A percentile compares a stretch with the other conserved stretches of the same genome.
These are phyloP conservation scores for Atlantisia rogersi DNA, from an alignment of 2,113 vertebrate species.

Conservation along the genomic window DNA sequence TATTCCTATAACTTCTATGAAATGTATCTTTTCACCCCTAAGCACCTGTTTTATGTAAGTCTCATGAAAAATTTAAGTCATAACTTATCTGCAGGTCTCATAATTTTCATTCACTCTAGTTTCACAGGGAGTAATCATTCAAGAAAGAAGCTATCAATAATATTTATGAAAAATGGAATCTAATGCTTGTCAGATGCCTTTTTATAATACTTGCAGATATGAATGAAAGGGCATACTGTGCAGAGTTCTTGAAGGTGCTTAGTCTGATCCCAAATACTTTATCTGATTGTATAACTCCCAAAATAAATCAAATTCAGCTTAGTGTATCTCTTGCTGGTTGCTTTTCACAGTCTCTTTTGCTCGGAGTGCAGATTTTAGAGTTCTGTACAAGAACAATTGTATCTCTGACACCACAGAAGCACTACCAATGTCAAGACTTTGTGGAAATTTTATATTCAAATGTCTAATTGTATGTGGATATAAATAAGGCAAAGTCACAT, in stretches of 20 bases:
- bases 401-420: background rate
- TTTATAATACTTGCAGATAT: background rate
- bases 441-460: background rate
- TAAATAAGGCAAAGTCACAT: background rate
- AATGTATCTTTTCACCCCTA: background rate
- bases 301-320: background rate
- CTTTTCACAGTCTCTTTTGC: background rate
- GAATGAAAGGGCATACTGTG: background rate
- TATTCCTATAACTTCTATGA: background rate
- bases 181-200: background rate
- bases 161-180: background rate
- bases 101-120: background rate
- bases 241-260: background rate
- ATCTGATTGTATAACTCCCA: background rate
- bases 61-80: background rate
- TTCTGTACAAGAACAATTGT: background rate
- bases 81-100: background rate
- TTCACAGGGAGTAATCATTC: background rate
- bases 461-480: background rate
- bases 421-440: background rate
- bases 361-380: background rate
- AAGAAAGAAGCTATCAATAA: background rate
- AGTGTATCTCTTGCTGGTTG: background rate
- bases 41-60: background rate
- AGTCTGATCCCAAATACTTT: background rate